These are phyloP conservation scores for Whitmania pigra DNA, from an alignment of 1,140 invertebrate species.

Conservation along the genomic window DNA sequence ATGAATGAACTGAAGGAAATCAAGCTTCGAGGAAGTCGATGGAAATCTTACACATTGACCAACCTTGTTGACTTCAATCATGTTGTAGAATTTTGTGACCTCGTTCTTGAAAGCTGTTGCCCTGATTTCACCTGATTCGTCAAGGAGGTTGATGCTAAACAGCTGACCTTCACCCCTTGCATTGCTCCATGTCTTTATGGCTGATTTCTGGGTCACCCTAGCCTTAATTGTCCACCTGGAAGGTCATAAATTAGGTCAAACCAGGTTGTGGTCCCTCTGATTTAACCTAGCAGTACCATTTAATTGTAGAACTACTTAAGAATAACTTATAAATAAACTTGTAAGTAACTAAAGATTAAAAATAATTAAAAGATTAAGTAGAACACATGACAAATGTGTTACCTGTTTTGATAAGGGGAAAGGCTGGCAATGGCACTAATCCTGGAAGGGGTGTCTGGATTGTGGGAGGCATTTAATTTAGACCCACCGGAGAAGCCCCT, in stretches of 20 bases:
- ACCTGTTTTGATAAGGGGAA: conserved; percentile 81
- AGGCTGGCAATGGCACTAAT: conserved; percentile 60
- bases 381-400: conserved; percentile 13
- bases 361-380: too few species aligned
- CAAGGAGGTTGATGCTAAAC: conserved; percentile 79
- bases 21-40: too few species aligned
- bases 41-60: conserved; percentile 1
- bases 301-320: too few species aligned
- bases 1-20: too few species aligned
- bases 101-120: conserved; percentile 83
- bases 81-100: conserved; percentile 77
- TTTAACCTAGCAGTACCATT: too few species aligned
- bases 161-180: conserved; percentile 80
- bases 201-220: conserved; percentile 68
- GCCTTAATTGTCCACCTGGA: conserved; percentile 80
- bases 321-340: too few species aligned
- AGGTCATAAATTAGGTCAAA: not conserved
- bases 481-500: too few species aligned
- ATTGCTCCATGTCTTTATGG: conserved; percentile 76
- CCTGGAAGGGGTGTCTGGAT: conserved; percentile 29
- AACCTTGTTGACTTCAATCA: conserved; percentile 62
- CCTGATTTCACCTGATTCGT: conserved; percentile 85
- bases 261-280: too few species aligned
- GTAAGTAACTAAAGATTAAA: too few species aligned
- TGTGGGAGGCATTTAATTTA: conserved; percentile 26